Evolutionary conservation across 2,888 invertebrate species (phyloP).

Genomic region (Drosophila colorata): DNA sequence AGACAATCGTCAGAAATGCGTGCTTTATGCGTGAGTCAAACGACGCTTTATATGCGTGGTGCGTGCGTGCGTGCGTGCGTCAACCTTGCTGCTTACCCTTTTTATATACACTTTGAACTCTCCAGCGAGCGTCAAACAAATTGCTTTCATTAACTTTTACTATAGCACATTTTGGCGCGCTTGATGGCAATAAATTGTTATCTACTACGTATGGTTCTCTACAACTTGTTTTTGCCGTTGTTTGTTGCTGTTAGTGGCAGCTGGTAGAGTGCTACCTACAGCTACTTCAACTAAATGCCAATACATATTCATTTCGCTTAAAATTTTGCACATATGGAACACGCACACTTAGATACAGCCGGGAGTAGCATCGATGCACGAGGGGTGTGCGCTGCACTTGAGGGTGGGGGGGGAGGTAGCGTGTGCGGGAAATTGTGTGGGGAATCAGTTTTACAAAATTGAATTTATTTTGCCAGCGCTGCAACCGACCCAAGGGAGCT

Average conservation of each 20-base stretch:
- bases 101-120: slow-evolving; percentile 30
- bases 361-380: slow-evolving; percentile 12
- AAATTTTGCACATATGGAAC: slow-evolving; percentile 78
- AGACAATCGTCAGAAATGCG: background rate
- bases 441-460: slow-evolving; percentile 80
- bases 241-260: slow-evolving; percentile 40
- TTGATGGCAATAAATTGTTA: slow-evolving; percentile 76
- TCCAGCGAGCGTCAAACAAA: slow-evolving; percentile 56
- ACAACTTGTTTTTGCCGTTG: slow-evolving; percentile 34
- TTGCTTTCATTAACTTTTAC: slow-evolving; percentile 80
- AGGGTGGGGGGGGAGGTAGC: slow-evolving; percentile 6
- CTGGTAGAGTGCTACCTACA: slow-evolving; percentile 52
- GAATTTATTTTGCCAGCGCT: slow-evolving; percentile 77
- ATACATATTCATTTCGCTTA: slow-evolving; percentile 77
- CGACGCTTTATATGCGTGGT: background rate
- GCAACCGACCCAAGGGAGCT: slow-evolving; percentile 63
- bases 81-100: slow-evolving; percentile 16
- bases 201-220: slow-evolving; percentile 58
- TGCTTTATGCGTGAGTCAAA: slow-evolving; percentile 13
- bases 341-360: slow-evolving; percentile 45
- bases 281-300: slow-evolving; percentile 78
- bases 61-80: slow-evolving; percentile 6
- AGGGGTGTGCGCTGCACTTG: background rate
- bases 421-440: slow-evolving; percentile 73
- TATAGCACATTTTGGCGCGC: slow-evolving; percentile 75